Base-by-base conservation (phyloP, 2,113 vertebrate species). In the Hippocampus guttulatus region DNA sequence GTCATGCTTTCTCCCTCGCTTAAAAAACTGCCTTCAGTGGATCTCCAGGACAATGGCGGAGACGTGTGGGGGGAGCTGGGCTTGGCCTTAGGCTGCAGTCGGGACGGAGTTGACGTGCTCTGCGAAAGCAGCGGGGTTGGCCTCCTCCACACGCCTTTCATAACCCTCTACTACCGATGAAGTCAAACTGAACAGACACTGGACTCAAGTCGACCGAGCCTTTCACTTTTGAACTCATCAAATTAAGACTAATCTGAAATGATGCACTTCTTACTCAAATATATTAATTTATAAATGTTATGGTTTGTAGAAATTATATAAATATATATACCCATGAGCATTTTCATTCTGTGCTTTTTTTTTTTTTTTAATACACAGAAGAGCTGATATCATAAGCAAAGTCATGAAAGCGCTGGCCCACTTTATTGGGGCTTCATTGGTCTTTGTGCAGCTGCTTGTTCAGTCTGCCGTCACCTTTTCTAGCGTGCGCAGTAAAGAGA, bases 131-230 rank as follows among this genome's bases (percentile, higher is more conserved):
- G 81, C 0, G 87, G 87, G 0, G 85, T 93, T 1, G 83, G 75
- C n/a, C 84, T 92, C 3, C 71, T 78, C 30, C 90, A 93, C 52
- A 57, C 88, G 3, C 93, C 93, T 7, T 93, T 94, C 79, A 83
- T 93, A 11, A 83, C 88, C 52, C 65, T 93, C 51, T 89, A 90
- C 27, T 91, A 92, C 79, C 79, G 83, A 80, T 90, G 81, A 80
- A 23, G 49, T 67, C 66, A 20, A 30, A 33, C 47, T 18, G 30
- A 30, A 61, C 65, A 10, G 30, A 52, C 30, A 12, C 11, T 14
- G 61, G 57, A 69, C 52, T 64, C n/a, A 63, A 11, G 30, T 52
- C 45, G 54, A 16, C 38, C 14, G 67, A 52, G 43, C n/a, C 21
- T 1, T 21, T 5, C 15, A 52, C 23, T 67, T 21, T 64, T 6